phyloP scores from a whole-genome alignment of 2,797 vertebrate genomes.

The Lagorchestes hirsutus region DNA sequence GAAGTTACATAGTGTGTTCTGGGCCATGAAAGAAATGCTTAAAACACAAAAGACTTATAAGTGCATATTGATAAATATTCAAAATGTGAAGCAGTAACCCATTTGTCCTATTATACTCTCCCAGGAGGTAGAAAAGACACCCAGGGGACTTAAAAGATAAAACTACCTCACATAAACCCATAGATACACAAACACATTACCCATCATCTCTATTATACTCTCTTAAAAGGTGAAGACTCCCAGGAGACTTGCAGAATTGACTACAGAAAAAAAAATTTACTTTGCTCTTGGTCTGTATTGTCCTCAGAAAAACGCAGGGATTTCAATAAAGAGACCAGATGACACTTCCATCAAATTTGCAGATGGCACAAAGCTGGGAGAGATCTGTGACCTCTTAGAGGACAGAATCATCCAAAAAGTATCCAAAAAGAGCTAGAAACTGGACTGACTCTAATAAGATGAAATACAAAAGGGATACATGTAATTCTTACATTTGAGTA shows the following conservation, averaged over 20 bases:
- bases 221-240: background rate
- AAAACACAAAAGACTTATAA: background rate
- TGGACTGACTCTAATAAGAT: background rate
- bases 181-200: background rate
- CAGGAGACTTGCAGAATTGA: background rate
- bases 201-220: background rate
- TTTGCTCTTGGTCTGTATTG: background rate
- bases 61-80: background rate
- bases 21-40: background rate
- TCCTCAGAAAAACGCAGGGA: background rate
- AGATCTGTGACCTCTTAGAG: background rate
- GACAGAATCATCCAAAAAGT: background rate
- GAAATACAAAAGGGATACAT: background rate
- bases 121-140: background rate
- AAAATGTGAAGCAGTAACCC: background rate
- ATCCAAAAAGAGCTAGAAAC: background rate
- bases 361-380: background rate
- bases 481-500: background rate
- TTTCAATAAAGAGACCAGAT: background rate
- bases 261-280: background rate
- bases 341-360: background rate
- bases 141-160: background rate
- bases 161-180: background rate
- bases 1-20: background rate
- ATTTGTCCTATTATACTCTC: background rate